phyloP scores from a whole-genome alignment of 1,140 invertebrate species.

The Drosophila kanapiae region DNA sequence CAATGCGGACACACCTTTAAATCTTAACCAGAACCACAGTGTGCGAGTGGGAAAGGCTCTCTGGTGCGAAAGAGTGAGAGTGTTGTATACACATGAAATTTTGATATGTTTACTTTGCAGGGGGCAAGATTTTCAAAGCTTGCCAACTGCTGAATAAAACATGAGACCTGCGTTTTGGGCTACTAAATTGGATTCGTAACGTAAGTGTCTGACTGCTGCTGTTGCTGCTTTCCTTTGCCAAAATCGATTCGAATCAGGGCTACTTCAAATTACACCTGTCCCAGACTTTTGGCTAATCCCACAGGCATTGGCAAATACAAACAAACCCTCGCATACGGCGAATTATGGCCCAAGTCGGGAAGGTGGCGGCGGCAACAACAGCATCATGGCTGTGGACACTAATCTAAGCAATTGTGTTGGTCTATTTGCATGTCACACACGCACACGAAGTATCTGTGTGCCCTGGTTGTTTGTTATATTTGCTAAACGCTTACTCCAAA shows the following conservation, averaged over 20 bases:
- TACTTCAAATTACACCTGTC: conserved; percentile 59
- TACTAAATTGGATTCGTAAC: conserved; percentile 47
- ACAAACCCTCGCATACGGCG: conserved; percentile 5
- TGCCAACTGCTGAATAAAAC: conserved; percentile 50
- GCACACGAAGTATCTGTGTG: conserved; percentile 34
- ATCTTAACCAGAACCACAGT: conserved; percentile 10
- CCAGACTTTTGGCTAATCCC: conserved; percentile 48
- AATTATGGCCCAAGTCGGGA: conserved; percentile 45
- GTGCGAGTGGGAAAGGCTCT: background rate
- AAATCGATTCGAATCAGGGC: conserved; percentile 53
- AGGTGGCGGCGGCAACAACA: conserved; percentile 27
- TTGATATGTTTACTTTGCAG: conserved; percentile 39
- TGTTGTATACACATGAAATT: conserved; percentile 47
- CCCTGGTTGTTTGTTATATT: conserved; percentile 73
- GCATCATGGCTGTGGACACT: conserved; percentile 37
- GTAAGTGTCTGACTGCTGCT: conserved; percentile 34
- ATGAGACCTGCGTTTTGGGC: conserved; percentile 45
- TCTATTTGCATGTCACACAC: conserved; percentile 54
- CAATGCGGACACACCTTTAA: conserved; percentile 42
- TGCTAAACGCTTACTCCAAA: conserved; percentile 67
- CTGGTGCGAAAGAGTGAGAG: conserved; percentile 29
- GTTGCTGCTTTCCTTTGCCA: conserved; percentile 14
- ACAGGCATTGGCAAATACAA: conserved; percentile 22
- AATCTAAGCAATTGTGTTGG: conserved; percentile 71
- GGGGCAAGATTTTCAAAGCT: conserved; percentile 28